phyloP scores from a whole-genome alignment of 2,888 invertebrate species.

The Gari tellinella region DNA sequence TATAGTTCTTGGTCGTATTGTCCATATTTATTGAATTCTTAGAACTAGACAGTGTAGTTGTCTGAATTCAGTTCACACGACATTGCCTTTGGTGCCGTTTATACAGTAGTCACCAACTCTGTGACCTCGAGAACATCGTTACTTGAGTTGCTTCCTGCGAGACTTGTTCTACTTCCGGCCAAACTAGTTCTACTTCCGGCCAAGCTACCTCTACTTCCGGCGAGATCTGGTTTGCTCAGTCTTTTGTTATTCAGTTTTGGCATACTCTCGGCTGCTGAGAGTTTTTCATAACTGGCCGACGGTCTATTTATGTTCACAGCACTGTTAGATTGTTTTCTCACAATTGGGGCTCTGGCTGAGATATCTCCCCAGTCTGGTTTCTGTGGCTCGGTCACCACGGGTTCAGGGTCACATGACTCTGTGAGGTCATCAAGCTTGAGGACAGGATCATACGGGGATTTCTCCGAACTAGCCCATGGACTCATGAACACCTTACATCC shows the following conservation, averaged over 20 bases:
- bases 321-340: conserved; percentile 50
- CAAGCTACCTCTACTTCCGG: too few species aligned
- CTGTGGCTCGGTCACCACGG: conserved; percentile 43
- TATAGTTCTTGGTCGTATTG: too few species aligned
- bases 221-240: conserved; percentile 25
- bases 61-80: too few species aligned
- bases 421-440: conserved; percentile 36
- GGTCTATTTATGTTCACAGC: conserved; percentile 26
- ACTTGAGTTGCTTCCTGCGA: conserved; percentile 13
- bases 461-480: conserved; percentile 38
- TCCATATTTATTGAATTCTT: too few species aligned
- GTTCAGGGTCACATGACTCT: conserved; percentile 5
- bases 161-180: conserved; percentile 30
- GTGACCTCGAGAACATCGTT: conserved; percentile 32
- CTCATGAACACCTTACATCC: conserved; percentile 53
- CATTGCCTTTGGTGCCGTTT: too few species aligned
- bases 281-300: conserved; percentile 31
- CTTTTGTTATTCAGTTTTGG: conserved; percentile 33
- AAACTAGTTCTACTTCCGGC: conserved; percentile 37
- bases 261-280: conserved; percentile 28
- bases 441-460: conserved; percentile 40
- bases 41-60: too few species aligned
- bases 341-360: conserved; percentile 44
- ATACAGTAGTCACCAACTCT: conserved; percentile 54
- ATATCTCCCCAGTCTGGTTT: conserved; percentile 57